A percentile compares a stretch with the other conserved stretches of the same genome.
These are phyloP conservation scores for Priocnemis perturbator DNA, from an alignment of 2,888 invertebrate species.

Conservation along the genomic window DNA sequence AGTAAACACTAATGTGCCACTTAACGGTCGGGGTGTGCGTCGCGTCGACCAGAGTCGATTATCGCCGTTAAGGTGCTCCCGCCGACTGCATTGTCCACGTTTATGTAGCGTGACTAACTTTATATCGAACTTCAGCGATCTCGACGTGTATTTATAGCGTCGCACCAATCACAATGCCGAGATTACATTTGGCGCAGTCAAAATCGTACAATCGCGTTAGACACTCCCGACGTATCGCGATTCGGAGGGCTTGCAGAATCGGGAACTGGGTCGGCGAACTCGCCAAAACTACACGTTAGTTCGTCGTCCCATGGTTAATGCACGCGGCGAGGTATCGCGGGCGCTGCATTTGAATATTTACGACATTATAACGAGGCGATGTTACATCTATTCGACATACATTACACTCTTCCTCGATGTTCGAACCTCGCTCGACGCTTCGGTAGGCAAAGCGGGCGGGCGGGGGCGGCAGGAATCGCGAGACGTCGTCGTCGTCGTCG, in stretches of 20 bases:
- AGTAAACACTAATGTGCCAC: too few species aligned
- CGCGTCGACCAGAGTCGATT: too few species aligned
- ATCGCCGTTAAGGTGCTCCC: background rate
- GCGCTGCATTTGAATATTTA: constrained; percentile 9
- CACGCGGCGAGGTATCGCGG: background rate
- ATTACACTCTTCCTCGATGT: too few species aligned
- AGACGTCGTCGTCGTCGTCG: too few species aligned
- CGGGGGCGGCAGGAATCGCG: too few species aligned
- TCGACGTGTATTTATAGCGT: constrained; percentile 30
- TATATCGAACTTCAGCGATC: constrained; percentile 35
- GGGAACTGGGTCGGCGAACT: constrained; percentile 9
- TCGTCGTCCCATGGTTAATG: constrained; percentile 7
- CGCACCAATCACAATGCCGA: constrained; percentile 16
- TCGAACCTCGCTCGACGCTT: too few species aligned
- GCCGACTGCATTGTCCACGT: constrained; percentile 24
- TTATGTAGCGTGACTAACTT: constrained; percentile 31
- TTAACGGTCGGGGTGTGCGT: too few species aligned
- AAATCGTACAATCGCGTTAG: constrained; percentile 20
- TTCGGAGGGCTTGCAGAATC: constrained; percentile 14
- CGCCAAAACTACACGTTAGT: background rate
- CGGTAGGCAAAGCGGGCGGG: too few species aligned
- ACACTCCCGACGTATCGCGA: constrained; percentile 22
- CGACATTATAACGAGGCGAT: background rate
- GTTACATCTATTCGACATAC: background rate
- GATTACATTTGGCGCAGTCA: constrained; percentile 33